Evolutionary conservation across 2,113 vertebrate genomes (phyloP).

Genomic region (Micronycteris hirsuta): DNA sequence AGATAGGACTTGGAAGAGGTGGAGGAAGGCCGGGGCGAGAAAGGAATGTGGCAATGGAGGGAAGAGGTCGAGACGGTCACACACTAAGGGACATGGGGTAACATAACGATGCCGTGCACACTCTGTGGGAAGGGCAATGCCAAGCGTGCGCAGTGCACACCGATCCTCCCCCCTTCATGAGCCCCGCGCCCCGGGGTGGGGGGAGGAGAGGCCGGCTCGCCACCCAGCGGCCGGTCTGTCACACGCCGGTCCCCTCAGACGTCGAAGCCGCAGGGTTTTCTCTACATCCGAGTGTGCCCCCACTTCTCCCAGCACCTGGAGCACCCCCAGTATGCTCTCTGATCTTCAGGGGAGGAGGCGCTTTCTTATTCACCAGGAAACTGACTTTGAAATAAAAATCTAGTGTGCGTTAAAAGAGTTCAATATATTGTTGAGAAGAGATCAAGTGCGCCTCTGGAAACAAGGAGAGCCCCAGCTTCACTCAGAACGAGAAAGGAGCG

Average conservation of each 20-base stretch:
- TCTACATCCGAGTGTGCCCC: neutral
- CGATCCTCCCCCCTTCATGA: neutral
- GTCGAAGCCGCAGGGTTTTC: neutral
- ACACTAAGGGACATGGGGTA: accelerated
- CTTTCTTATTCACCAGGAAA: neutral
- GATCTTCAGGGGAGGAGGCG: neutral
- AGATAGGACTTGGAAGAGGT: neutral
- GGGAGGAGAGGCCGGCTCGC: accelerated
- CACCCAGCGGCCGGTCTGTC: neutral
- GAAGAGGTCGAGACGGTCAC: accelerated
- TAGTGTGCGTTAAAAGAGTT: constrained; percentile 37
- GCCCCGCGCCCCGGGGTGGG: accelerated
- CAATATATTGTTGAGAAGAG: neutral
- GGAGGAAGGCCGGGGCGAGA: neutral
- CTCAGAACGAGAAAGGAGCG: neutral
- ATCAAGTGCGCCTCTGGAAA: constrained; percentile 54
- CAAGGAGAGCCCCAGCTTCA: neutral
- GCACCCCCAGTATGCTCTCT: neutral
- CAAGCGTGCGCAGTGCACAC: neutral
- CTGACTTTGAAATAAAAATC: constrained; percentile 34
- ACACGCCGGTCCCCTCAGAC: too few species aligned
- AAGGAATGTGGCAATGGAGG: accelerated
- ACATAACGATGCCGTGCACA: accelerated
- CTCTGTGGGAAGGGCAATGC: neutral
- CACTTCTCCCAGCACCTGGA: too few species aligned